Base-by-base conservation (phyloP, 2,113 vertebrate species). In the Ornithorhynchus anatinus region DNA sequence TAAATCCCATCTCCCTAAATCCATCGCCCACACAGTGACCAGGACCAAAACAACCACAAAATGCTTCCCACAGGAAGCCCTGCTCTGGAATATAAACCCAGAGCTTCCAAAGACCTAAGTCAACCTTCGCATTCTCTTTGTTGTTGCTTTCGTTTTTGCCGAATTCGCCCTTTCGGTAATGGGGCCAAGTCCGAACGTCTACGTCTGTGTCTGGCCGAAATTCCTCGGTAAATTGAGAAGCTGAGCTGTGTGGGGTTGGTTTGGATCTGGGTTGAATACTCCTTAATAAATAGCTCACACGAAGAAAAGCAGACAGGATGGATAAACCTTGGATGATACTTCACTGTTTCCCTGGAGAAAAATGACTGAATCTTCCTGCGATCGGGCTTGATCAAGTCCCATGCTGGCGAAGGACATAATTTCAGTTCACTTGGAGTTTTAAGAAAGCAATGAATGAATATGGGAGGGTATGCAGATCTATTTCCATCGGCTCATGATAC, bases 21-120 rank as follows among this genome's bases (percentile, higher is more conserved):
- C 42, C 50, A 39, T 66, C 70, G 32, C 61, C 52, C 42, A 25
- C n/a, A 25, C 10, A 38, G 9, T 19, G 42, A 6, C 5, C 17
- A 13, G 48, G 22, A 59, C 48, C 19, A 58, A 79, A 39, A 29
- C 19, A 52, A 57, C 44, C 13, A 13, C 22, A 71, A 47, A 59
- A 68, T 23, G n/a, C 14, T 60, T 70, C 47, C 31, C 23, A 59
- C 44, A 16, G 22, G 64, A 36, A 6, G 9, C 3, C 48, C 8
- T 39, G 43, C 23, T 19, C n/a, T 22, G 58, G 31, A 6, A 12
- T 54, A 27, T 3, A 5, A 36, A 5, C 7, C 22, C 36, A 22
- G 6, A 62, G 76, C 74, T 40, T 36, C 63, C 43, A 43, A 15
- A 23, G 20, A 19, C 12, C 59, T 66, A 74, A 82, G 48, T 50